A percentile compares a stretch with the other conserved stretches of the same genome.
These are phyloP conservation scores for Eupristina koningsbergeri DNA, from an alignment of 1,140 invertebrate genomes.

Conservation along the genomic window DNA sequence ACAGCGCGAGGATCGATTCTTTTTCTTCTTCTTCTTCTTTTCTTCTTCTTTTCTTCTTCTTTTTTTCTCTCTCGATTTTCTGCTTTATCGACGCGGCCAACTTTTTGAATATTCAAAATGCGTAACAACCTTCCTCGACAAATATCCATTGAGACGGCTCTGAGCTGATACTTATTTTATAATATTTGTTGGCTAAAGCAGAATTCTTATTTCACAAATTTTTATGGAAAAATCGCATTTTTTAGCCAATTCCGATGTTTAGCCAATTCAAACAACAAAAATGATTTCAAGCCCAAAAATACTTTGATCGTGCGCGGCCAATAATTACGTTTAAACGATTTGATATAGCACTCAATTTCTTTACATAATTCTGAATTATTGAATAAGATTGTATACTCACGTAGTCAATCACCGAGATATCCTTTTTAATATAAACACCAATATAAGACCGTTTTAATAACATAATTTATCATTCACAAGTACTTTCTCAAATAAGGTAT, in stretches of 20 bases:
- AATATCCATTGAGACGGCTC: not conserved
- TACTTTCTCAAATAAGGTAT: not conserved
- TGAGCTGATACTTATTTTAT: not conserved
- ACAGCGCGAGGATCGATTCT: not conserved
- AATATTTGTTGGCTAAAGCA: not conserved
- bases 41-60: slow-evolving; percentile 6
- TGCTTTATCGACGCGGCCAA: not conserved
- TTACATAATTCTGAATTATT: not conserved
- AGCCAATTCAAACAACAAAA: not conserved
- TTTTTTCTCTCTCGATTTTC: not conserved
- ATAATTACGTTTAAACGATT: not conserved
- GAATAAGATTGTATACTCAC: not conserved
- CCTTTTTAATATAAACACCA: not conserved
- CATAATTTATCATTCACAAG: not conserved
- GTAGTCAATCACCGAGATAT: not conserved
- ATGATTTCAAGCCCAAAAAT: not conserved
- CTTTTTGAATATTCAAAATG: not conserved
- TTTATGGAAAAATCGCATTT: too few species aligned
- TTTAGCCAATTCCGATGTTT: not conserved
- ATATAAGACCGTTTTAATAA: not conserved
- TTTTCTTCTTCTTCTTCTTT: not conserved
- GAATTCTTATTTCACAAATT: not conserved
- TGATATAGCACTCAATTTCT: not conserved
- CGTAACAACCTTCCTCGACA: not conserved
- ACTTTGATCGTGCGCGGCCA: not conserved